These are phyloP conservation scores for Isurus oxyrinchus DNA, from an alignment of 2,113 vertebrate species.

Conservation along the genomic window DNA sequence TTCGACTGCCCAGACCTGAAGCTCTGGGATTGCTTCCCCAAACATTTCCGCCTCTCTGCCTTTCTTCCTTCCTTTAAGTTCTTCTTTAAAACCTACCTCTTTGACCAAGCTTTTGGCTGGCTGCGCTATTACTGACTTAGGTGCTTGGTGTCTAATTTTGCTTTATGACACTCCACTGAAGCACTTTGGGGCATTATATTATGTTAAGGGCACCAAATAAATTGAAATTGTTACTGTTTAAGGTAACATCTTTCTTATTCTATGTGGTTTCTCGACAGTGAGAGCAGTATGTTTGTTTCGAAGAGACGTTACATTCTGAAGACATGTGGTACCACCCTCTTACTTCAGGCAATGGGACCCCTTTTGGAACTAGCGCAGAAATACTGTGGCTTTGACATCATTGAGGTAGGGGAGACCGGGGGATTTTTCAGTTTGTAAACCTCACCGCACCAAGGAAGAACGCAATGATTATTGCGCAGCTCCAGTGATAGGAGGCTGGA, in stretches of 20 bases:
- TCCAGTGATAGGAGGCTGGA: neutral
- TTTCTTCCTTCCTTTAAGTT: too few relatives aligned
- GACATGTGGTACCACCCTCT: slow-evolving; percentile 99
- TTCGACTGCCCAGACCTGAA: too few relatives aligned
- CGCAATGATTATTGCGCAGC: neutral
- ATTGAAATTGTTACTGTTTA: neutral
- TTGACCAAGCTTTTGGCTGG: neutral
- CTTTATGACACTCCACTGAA: neutral
- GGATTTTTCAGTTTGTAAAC: neutral
- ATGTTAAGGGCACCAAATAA: neutral
- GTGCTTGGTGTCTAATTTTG: neutral
- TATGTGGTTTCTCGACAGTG: slow-evolving; percentile 58
- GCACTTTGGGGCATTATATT: neutral
- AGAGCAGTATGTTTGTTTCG: slow-evolving; percentile 99
- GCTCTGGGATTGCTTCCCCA: too few relatives aligned
- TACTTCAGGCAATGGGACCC: slow-evolving; percentile 99
- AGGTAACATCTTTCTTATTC: neutral
- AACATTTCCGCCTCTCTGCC: too few relatives aligned
- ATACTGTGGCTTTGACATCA: slow-evolving; percentile 92
- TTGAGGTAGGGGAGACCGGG: slow-evolving; percentile 44
- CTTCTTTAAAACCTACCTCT: too few relatives aligned
- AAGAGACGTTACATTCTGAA: slow-evolving; percentile 99
- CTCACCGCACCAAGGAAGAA: neutral
- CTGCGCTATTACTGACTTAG: neutral
- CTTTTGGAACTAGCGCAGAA: slow-evolving; percentile 94